These are phyloP conservation scores for Alethe diademata DNA, from an alignment of 2,113 vertebrate species.

Conservation along the genomic window DNA sequence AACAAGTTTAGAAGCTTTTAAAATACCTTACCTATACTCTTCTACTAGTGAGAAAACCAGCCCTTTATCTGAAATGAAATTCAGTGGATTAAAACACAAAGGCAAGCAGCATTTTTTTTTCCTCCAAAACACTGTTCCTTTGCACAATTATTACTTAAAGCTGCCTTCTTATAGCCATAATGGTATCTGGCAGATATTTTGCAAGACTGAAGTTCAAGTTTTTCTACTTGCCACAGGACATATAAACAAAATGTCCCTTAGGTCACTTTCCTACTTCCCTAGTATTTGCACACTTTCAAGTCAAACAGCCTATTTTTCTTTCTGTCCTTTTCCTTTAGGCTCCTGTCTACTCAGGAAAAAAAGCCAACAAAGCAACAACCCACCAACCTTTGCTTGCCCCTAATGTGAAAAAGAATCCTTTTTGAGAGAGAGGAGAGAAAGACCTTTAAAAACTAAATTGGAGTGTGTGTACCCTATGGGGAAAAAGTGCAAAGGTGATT, in stretches of 20 bases:
- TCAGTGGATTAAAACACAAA: background rate
- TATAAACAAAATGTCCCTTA: background rate
- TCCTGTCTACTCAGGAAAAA: background rate
- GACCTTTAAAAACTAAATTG: background rate
- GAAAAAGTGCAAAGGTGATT: constrained; percentile 13
- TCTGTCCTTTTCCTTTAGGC: background rate
- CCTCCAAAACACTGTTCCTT: background rate
- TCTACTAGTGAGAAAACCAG: background rate
- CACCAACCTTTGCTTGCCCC: background rate
- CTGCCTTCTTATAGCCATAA: background rate
- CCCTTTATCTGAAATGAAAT: background rate
- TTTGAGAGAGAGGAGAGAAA: background rate
- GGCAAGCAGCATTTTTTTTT: background rate
- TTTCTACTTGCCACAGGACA: background rate
- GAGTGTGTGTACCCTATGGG: background rate
- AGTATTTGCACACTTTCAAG: background rate
- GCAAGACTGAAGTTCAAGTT: background rate
- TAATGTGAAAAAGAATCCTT: background rate
- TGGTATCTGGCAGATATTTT: background rate
- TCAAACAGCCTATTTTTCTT: background rate
- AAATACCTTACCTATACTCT: background rate
- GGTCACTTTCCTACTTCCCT: background rate
- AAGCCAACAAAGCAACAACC: background rate
- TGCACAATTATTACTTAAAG: background rate
- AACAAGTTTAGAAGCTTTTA: background rate